Conservation (phyloP, 2,888 invertebrate species). For the Ommatoiulus sabulosus region DNA sequence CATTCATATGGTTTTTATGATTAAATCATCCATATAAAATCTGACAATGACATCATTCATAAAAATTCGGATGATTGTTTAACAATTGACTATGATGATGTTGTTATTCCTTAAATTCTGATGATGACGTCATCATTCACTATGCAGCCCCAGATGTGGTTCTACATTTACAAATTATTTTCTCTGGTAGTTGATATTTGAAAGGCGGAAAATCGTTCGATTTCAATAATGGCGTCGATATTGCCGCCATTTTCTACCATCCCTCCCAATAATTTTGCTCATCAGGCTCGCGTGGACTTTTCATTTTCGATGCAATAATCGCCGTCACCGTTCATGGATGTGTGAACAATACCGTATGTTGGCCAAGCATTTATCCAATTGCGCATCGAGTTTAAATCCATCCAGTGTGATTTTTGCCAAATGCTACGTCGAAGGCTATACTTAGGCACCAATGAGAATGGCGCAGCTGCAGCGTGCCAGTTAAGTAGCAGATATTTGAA, state of each 20-base stretch:
- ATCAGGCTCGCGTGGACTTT: slow-evolving; percentile 24
- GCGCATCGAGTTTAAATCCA: slow-evolving; percentile 42
- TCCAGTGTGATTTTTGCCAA: slow-evolving; percentile 49
- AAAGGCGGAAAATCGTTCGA: not conserved
- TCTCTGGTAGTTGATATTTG: not conserved
- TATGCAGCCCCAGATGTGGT: no score
- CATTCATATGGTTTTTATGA: no score
- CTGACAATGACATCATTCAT: no score
- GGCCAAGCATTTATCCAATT: slow-evolving; percentile 39
- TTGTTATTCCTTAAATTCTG: no score
- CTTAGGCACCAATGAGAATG: slow-evolving; percentile 31
- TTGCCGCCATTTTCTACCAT: not conserved
- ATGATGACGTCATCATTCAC: no score
- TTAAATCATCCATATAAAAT: no score
- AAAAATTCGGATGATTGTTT: no score
- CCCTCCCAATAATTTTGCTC: not conserved
- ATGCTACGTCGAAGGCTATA: slow-evolving; percentile 31
- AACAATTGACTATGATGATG: no score
- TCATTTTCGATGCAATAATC: not conserved
- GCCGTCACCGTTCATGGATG: slow-evolving; percentile 46
- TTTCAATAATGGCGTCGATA: not conserved
- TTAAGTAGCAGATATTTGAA: slow-evolving; percentile 37
- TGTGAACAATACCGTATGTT: slow-evolving; percentile 51
- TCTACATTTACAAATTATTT: not conserved
- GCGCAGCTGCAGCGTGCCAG: slow-evolving; percentile 23